Evolutionary conservation across 2,888 invertebrate species (phyloP), one percentile per base, ranked within the genome.

Genomic region (Bembecia ichneumoniformis): DNA sequence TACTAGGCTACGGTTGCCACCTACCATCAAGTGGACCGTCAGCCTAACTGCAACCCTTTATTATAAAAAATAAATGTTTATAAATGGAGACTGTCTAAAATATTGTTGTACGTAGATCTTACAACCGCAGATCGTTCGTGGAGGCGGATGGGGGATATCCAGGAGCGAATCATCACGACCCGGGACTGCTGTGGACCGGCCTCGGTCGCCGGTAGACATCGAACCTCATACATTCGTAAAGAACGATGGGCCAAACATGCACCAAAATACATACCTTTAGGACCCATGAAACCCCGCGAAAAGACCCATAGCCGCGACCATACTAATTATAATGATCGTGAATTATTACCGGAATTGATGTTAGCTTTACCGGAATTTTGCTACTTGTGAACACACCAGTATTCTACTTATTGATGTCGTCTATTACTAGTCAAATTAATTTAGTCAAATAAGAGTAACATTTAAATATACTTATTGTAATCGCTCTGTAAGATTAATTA

Each of bases 161-260:
- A 36, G 88, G 88, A 3, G 89, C 91, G 47, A 90, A 91, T 65
- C 87, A 88, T 57, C 89, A 91, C 63, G 90, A 91, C 73, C 91
- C 91, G 36, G 90, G 87, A 52, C 82, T 90, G 70, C 88, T 91
- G 86, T 91, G 91, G 91, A 82, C 91, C 40, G 91, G 91, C 11
- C 84, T 91, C 57, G 91, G 91, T 51, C 74, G 77, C 59, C 79
- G 86, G 68, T 83, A 84, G 72, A 66, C 73, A 44, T 14, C 13
- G 13, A 40, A n/a, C 28, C 49, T 48, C 15, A 49, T 16, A 55
- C 51, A 52, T 52, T 53, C 35, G 14, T 40, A 28, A 11, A 15
- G n/a, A 44, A 20, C 17, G 9, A 36, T 40, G 9, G n/a, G n/a
- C 35, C 14, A 40, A 9, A 50, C 9, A 14, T 13, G 40, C 4